Base-by-base conservation (phyloP, 2,797 vertebrate species). In the Falco rusticolus region DNA sequence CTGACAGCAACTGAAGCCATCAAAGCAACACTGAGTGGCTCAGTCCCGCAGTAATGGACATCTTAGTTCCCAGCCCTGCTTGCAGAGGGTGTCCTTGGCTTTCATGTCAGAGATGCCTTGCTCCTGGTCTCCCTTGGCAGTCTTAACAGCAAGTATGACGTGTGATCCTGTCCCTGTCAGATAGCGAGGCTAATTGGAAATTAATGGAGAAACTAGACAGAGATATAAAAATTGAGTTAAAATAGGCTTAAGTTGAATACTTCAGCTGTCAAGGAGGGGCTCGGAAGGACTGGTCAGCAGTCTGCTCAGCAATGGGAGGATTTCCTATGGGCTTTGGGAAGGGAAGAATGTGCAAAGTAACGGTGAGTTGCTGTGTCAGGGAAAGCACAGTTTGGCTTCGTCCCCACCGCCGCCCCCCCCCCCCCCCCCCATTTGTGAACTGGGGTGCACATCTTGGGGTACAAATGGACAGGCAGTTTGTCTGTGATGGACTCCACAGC, bases 221-320 rank as follows among this genome's bases (percentile, higher is more conserved):
- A 41, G 39, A 65, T 13, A 34, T 9, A 89, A 87, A 93, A 91
- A 88, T 53, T 25, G 79, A 80, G 25, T 65, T 60, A 74, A 84
- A 79, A 61, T 48, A 66, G 26, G 6, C 84, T 90, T 76, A 72
- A 79, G 59, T 53, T 72, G 8, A 74, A 71, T 93, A 37, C 15
- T 82, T 80, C 60, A 90, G 28, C n/a, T 61, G 11, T 34, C 5
- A 9, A 75, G 25, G 50, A 83, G 43, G 37, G 75, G 6, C 29
- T 84, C 6, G 7, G 61, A 64, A 43, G 61, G 47, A 77, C 21
- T 3, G 37, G 54, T 47, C 14, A 80, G 57, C 29, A 82, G n/a
- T 21, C 21, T 83, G 33, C 33, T 83, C 84, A 89, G 41, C 75
- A 78, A 64, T 5, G 33, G 43, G 13, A 43, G 4, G 33, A 59